Evolutionary conservation across 2,888 invertebrate species (phyloP).

Genomic region (Microplitis deprimator): DNA sequence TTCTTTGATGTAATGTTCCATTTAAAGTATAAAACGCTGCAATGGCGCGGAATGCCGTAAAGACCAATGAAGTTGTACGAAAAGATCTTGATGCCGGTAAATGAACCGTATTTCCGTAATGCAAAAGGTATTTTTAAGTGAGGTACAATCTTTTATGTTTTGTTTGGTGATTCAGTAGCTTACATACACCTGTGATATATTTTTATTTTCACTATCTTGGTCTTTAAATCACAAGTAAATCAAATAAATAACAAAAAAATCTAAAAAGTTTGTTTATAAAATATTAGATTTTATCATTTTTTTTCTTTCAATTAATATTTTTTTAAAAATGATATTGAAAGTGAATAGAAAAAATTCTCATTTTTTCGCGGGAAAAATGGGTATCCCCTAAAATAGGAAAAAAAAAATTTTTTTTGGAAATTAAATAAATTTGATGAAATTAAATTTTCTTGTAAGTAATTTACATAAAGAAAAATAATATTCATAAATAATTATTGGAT

Average conservation of each 20-base stretch:
- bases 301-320: neutral
- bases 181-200: slow-evolving; percentile 34
- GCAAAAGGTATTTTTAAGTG: slow-evolving; percentile 11
- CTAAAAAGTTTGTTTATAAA: neutral
- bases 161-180: slow-evolving; percentile 28
- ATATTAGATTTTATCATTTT: neutral
- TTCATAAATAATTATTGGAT: too few relatives aligned
- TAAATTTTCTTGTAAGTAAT: too few relatives aligned
- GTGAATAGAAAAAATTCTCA: too few relatives aligned
- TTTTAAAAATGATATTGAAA: too few relatives aligned
- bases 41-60: slow-evolving; percentile 33
- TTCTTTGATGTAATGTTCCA: neutral
- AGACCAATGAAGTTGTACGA: neutral
- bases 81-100: slow-evolving; percentile 33
- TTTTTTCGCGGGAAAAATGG: too few relatives aligned
- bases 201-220: slow-evolving; percentile 6
- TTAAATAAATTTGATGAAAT: too few relatives aligned
- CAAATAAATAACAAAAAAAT: neutral
- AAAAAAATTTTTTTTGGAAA: too few relatives aligned
- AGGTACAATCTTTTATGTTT: slow-evolving; percentile 22
- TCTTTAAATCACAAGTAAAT: slow-evolving; percentile 3
- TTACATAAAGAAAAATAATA: too few relatives aligned
- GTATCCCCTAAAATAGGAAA: too few relatives aligned
- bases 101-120: slow-evolving; percentile 35
- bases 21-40: slow-evolving; percentile 15